Evolutionary conservation across 64 coral and sea anemone species (phyloP), one percentile per base, ranked within the genome.

Genomic region (Stylophora pistillata): DNA sequence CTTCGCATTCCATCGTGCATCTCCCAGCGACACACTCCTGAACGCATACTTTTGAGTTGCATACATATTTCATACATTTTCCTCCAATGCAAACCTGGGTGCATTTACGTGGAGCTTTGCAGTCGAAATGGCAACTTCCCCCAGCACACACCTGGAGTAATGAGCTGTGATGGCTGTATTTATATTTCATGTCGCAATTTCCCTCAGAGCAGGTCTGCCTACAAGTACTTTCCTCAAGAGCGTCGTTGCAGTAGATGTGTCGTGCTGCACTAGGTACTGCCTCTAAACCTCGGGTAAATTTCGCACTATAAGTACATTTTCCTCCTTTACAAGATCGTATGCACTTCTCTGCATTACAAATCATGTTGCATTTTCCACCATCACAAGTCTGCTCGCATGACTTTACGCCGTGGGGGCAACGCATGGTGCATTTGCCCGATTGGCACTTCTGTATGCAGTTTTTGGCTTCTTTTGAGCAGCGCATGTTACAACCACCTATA

Each of bases 51-150:
- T 93, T 91, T 41, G 94, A 88, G 77, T 88, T 93, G 41, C 94
- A 96, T 18, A 88, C 29, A 68, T 86, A 89, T 72, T 88, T 76
- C 37, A 86, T 93, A 74, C 94, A 96, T 30, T 89, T 88, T 4
- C 94, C 94, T 57, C 94, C 94, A 10, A 68, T 93, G 64, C 94
- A 96, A n/a, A 93, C 79, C 30, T 96, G 94, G 23, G 84, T 85
- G 64, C 94, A 96, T 71, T 74, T 82, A 25, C 93, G 30, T 4
- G 88, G 88, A 53, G 87, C 91, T 58, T 86, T 89, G 91, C 94
- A 96, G 15, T 93, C 29, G 75, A 92, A 89, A 1, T 91, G 60
- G 61, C 94, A 96, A 58, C 93, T 89, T 29, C 88, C 90, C 18
- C 94, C 94, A 31, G 71, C 74, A 56, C 94, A 96, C 59, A 96